A percentile compares a stretch with the other conserved stretches of the same genome.
Conservation (phyloP, 64 coral and sea anemone species). For the Montipora sp. region DNA sequence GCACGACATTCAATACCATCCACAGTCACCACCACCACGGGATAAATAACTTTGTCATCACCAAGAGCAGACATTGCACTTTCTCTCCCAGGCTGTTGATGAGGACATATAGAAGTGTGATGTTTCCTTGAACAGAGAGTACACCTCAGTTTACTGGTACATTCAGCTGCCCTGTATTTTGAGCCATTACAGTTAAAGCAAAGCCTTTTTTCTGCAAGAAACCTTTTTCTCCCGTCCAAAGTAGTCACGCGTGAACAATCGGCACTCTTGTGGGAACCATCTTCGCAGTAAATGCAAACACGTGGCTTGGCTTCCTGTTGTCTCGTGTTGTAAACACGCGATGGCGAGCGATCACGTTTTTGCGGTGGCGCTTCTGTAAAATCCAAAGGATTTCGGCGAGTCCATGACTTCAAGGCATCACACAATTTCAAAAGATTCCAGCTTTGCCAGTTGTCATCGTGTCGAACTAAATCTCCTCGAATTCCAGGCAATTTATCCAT, state of each 20-base stretch:
- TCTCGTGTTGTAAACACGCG: not conserved
- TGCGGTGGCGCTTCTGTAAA: not conserved
- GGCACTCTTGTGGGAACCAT: not conserved
- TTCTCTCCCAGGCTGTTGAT: no score
- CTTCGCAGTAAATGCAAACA: not conserved
- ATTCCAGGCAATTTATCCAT: conserved; percentile 35
- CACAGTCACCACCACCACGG: no score
- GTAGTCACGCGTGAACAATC: not conserved
- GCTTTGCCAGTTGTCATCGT: conserved; percentile 19
- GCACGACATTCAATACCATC: no score
- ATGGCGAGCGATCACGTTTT: not conserved
- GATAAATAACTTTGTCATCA: no score
- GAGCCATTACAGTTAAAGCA: not conserved
- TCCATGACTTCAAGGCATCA: conserved; percentile 8
- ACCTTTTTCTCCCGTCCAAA: not conserved
- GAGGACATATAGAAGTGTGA: no score
- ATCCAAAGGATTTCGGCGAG: not conserved
- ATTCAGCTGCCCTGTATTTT: not conserved
- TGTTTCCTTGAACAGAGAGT: no score
- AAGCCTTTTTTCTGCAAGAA: no score
- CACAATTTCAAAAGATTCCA: not conserved
- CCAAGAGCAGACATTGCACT: no score
- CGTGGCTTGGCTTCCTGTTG: not conserved
- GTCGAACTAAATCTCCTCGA: conserved; percentile 1
- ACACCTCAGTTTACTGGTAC: not conserved